Conservation (phyloP, 2,797 vertebrate species). For the Erethizon dorsatum region DNA sequence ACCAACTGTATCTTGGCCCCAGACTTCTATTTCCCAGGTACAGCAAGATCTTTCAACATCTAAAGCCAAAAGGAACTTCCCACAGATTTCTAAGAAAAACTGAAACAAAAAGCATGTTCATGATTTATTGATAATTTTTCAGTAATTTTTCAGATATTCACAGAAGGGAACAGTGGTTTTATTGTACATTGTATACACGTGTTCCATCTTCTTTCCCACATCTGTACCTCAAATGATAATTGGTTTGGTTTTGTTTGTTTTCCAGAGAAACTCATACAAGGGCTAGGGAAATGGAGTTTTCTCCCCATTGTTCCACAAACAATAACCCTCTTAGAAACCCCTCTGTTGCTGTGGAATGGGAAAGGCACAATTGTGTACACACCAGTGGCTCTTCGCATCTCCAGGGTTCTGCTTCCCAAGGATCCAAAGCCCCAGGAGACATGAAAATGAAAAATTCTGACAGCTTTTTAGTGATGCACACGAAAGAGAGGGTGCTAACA, state of each 20-base stretch:
- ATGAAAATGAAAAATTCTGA: neutral
- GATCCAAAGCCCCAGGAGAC: neutral
- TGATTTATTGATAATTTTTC: neutral
- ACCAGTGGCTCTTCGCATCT: neutral
- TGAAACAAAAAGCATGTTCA: slow-evolving; percentile 30
- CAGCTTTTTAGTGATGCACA: neutral
- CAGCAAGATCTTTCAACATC: neutral
- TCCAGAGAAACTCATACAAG: slow-evolving; percentile 41
- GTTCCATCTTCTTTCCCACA: neutral
- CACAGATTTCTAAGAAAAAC: slow-evolving; percentile 68
- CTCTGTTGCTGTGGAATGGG: neutral
- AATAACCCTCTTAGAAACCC: neutral
- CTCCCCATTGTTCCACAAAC: neutral
- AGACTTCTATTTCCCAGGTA: neutral
- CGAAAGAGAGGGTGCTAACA: neutral
- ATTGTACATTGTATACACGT: neutral
- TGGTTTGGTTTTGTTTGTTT: slow-evolving; percentile 36
- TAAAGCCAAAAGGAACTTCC: slow-evolving; percentile 79
- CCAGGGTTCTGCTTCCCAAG: neutral
- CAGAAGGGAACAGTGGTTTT: slow-evolving; percentile 49
- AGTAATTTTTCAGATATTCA: slow-evolving; percentile 13
- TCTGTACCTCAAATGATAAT: slow-evolving; percentile 15
- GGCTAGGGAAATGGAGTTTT: neutral
- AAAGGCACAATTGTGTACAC: too few species aligned
- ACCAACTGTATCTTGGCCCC: neutral